Evolutionary conservation across 2,797 vertebrate genomes (phyloP), one percentile per base, ranked within the genome.

Genomic region (Capromys pilorides): DNA sequence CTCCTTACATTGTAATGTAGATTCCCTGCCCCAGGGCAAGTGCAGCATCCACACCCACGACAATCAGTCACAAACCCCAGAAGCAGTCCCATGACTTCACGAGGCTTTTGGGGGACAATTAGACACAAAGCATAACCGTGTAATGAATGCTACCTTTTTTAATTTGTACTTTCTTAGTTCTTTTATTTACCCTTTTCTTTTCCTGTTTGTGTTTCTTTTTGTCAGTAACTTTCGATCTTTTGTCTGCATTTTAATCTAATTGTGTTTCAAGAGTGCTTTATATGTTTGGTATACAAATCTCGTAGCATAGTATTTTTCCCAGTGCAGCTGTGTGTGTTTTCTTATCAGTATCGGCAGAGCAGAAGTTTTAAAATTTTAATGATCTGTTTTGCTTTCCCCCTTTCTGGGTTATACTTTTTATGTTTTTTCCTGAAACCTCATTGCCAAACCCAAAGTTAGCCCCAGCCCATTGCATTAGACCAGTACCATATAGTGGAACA

Each of bases 251-350:
- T 91, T 84, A 79, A 61, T 88, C 75, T 69, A 9, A 54, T 64
- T n/a, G 39, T 31, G 31, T 90, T 90, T 78, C 80, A 45, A 19
- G 24, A 73, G 18, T 86, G 71, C 49, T 45, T 18, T 28, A 21
- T 91, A 28, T 67, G 61, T 88, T 88, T 92, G 80, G 66, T 33
- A 80, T 88, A 31, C 4, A 64, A 85, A 39, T 86, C 41, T 66
- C 81, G 73, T 26, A 86, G 54, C 61, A 16, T 90, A 83, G 45
- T 54, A 80, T 62, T 87, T 80, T 85, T 83, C 28, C 62, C 11
- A 64, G 28, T 31, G 62, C 28, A 13, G 8, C 31, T 64, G 62
- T 64, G 26, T 64, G 13, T 28, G 26, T 64, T 83, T 75, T 93
- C 6, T 49, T 84, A 39, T 64, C 13, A 39, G 51, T 84, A 67